Evolutionary conservation across 2,113 vertebrate genomes (phyloP).

Genomic region (Amblyornis subalaris): DNA sequence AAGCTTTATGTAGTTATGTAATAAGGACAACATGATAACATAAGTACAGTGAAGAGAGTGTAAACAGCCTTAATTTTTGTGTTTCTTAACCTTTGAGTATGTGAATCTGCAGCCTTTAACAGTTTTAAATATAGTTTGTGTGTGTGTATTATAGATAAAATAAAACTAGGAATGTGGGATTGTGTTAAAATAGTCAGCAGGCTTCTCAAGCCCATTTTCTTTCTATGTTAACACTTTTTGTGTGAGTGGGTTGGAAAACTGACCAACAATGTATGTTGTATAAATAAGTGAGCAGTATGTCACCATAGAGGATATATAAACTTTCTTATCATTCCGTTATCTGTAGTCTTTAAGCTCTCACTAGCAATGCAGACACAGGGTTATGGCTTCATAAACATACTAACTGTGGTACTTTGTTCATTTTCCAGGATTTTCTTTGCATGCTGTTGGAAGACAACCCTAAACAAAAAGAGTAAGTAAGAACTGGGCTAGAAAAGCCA

Average conservation of each 20-base stretch:
- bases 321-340: background rate
- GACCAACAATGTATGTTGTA: background rate
- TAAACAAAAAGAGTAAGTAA: constrained; percentile 80
- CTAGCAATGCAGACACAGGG: background rate
- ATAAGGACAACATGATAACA: background rate
- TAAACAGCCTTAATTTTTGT: background rate
- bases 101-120: background rate
- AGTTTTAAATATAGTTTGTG: background rate
- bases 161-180: background rate
- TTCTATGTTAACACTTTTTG: background rate
- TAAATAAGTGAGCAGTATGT: background rate
- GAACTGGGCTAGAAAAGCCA: background rate
- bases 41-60: rapidly evolving
- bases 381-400: background rate
- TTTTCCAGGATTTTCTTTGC: constrained; percentile 89
- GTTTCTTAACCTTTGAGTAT: background rate
- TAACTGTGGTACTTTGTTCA: constrained; percentile 38
- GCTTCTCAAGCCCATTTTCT: constrained; percentile 23
- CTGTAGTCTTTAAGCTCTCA: background rate
- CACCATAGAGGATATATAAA: background rate
- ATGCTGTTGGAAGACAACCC: constrained; percentile 85
- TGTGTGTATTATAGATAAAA: background rate
- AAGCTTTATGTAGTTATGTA: background rate
- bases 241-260: background rate
- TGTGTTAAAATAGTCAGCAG: constrained; percentile 2